A percentile compares a stretch with the other conserved stretches of the same genome.
These are phyloP conservation scores for Heliconius ismenius DNA, from an alignment of 2,888 invertebrate species.

Conservation along the genomic window DNA sequence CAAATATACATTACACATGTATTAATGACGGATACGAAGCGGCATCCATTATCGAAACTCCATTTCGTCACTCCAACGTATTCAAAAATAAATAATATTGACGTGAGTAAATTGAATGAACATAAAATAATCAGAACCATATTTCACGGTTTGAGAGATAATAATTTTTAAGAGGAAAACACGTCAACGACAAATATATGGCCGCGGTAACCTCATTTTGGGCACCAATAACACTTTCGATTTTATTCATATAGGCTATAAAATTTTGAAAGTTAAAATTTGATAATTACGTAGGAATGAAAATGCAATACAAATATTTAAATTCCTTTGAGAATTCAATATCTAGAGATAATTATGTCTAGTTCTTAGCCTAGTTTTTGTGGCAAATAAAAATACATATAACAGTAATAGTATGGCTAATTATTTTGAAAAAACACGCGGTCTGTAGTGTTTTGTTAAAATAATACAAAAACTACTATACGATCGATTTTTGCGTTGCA, in stretches of 20 bases:
- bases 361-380: too few species aligned
- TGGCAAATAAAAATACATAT: too few species aligned
- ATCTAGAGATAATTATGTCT: too few species aligned
- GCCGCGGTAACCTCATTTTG: constrained; percentile 47
- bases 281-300: background rate
- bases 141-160: constrained; percentile 38
- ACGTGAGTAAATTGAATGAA: constrained; percentile 14
- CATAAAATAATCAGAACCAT: constrained; percentile 27
- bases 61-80: constrained; percentile 1
- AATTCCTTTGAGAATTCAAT: background rate
- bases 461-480: background rate
- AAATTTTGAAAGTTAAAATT: constrained; percentile 28
- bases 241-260: constrained; percentile 33
- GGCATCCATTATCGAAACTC: background rate
- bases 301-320: background rate
- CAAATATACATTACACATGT: background rate
- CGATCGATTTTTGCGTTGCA: too few species aligned
- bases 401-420: too few species aligned
- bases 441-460: background rate
- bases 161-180: constrained; percentile 36
- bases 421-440: too few species aligned
- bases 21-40: background rate
- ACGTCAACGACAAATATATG: constrained; percentile 38
- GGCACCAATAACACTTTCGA: constrained; percentile 32
- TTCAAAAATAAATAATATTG: background rate